Evolutionary conservation across 2,888 invertebrate genomes (phyloP), one percentile per base, ranked within the genome.

Genomic region (Troides aeacus): DNA sequence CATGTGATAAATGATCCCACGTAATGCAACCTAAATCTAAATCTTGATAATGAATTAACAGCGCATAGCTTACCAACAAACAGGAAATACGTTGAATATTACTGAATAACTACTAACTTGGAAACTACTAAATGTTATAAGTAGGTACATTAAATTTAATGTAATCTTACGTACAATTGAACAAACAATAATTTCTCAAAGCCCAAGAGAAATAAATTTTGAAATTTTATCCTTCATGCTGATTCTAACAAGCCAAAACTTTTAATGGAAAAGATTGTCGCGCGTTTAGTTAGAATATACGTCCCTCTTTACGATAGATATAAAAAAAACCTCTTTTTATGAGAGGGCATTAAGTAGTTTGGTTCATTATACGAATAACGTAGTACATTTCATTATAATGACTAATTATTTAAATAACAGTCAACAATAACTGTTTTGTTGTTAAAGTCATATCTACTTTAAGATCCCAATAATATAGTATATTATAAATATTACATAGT

Each of bases 1-100:
- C 78, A 79, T 78, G 85, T 88, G 89, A 90, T 86, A 86, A 89
- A 91, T 87, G 89, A 84, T 79, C 75, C 76, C 72, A 77, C 75
- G 80, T 83, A 85, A 84, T 86, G 85, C 85, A 86, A 84, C 67
- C 64, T 78, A 79, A 79, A 82, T 82, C 76, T 79, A 75, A 76
- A 76, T 79, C 79, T 74, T 73, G 70, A 72, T 76, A 75, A 73
- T 74, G 70, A 77, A 73, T 71, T 74, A 69, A 72, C 69, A 62
- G 62, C 6, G 21, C 42, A 59, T 67, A 64, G 23, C n/a, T 30
- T 42, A 66, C 59, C 68, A 63, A 60, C 66, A 59, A 64, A 64
- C 56, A 67, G n/a, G 24, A 46, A 56, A 50, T 24, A 50, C 50
- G 15, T 50, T 17, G 50, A 50, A 50, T 15, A 18, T 50, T 50